Conservation (phyloP, 2,113 vertebrate genomes). For the Antechinus flavipes region DNA sequence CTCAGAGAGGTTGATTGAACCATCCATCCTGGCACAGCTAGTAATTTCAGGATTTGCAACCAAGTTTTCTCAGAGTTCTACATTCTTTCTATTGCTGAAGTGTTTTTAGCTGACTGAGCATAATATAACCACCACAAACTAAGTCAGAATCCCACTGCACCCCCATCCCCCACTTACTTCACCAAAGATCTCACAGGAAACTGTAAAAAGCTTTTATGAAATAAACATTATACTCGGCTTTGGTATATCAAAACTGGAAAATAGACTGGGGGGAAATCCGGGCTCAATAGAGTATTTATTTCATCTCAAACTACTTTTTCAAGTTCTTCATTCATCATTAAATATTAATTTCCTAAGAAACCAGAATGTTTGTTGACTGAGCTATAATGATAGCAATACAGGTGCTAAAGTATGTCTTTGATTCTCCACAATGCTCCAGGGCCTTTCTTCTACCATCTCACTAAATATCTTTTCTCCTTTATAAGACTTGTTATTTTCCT, state of each 20-base stretch:
- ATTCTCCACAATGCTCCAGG: conserved; percentile 50
- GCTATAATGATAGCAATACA: conserved; percentile 53
- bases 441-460: conserved; percentile 10
- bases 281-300: conserved; percentile 26
- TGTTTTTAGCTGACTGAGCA: not conserved
- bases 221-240: not conserved
- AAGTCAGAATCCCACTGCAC: not conserved
- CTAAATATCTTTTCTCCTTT: conserved; percentile 42
- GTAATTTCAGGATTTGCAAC: not conserved
- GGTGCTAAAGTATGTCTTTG: conserved; percentile 35
- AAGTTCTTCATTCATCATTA: conserved; percentile 60
- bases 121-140: not conserved
- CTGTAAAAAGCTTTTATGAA: not conserved
- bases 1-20: not conserved
- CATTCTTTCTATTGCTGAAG: not conserved
- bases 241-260: not conserved
- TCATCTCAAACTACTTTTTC: conserved; percentile 48
- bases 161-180: not conserved
- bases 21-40: not conserved
- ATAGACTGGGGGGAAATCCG: not conserved
- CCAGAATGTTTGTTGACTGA: conserved; percentile 17
- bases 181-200: conserved; percentile 7
- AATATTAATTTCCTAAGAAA: conserved; percentile 68
- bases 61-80: not conserved
- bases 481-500: conserved; percentile 57